phyloP scores from a whole-genome alignment of 2,113 vertebrate species.

The Eubucco bourcierii region DNA sequence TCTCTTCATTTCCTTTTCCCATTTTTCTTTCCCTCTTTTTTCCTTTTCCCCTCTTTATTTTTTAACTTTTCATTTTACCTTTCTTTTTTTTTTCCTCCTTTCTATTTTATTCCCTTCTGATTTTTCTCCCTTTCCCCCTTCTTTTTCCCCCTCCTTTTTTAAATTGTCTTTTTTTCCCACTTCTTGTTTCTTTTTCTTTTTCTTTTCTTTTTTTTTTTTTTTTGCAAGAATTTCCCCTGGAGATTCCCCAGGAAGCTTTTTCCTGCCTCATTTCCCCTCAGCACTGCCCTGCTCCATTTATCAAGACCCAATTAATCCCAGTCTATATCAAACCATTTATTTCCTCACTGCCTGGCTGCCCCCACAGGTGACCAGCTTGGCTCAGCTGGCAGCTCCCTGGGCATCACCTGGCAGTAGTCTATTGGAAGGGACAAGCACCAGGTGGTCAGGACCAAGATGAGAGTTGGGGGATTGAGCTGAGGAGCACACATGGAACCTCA shows the following conservation, averaged over 20 bases:
- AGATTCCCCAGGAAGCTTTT: constrained; percentile 26
- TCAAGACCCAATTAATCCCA: constrained; percentile 22
- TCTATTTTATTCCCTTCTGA: too few species aligned
- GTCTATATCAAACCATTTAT: neutral
- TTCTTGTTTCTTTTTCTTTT: too few species aligned
- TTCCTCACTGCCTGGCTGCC: neutral
- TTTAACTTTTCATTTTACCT: too few species aligned
- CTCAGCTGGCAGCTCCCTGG: neutral
- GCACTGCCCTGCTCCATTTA: neutral
- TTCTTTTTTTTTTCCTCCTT: too few species aligned
- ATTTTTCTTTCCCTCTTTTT: too few species aligned
- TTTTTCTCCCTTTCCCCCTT: too few species aligned
- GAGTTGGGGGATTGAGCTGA: fast-evolving
- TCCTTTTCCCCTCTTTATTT: too few species aligned
- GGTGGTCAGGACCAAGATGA: fast-evolving
- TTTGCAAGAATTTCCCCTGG: neutral
- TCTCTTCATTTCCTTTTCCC: too few species aligned
- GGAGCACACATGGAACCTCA: neutral
- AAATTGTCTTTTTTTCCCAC: too few species aligned
- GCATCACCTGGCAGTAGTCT: fast-evolving
- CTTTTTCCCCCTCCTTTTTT: too few species aligned
- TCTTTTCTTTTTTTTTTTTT: neutral
- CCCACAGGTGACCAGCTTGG: fast-evolving
- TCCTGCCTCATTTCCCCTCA: neutral
- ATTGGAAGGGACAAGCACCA: neutral